phyloP scores from a whole-genome alignment of 1,140 invertebrate species.

The Drusus annulatus region DNA sequence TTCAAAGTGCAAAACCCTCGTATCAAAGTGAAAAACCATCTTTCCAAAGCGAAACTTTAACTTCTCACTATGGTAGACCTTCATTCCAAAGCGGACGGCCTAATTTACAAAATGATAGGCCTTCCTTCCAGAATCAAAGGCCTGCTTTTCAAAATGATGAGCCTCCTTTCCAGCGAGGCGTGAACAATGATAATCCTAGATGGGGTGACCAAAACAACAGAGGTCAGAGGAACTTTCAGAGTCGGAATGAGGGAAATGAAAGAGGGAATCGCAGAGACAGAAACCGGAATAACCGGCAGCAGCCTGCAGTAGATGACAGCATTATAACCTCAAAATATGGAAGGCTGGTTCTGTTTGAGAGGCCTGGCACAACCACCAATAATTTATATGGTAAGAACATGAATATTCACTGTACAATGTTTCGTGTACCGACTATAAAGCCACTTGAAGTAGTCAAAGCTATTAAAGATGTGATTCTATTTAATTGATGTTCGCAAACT shows the following conservation, averaged over 20 bases:
- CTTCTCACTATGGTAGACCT: too few relatives aligned
- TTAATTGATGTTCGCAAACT: too few relatives aligned
- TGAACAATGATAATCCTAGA: neutral
- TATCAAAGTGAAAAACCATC: neutral
- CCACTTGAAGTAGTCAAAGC: neutral
- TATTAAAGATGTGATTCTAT: too few relatives aligned
- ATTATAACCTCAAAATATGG: conserved; percentile 36
- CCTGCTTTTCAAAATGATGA: too few relatives aligned
- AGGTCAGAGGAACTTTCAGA: neutral
- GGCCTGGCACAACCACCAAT: neutral
- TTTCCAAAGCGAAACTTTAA: neutral
- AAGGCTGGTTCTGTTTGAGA: conserved; percentile 41
- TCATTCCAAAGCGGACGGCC: neutral
- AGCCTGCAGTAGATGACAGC: neutral
- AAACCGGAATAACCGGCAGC: neutral
- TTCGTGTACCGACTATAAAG: neutral
- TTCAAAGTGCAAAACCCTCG: neutral
- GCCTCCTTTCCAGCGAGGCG: neutral
- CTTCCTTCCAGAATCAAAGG: neutral
- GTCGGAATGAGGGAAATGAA: neutral
- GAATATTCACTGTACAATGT: conserved; percentile 16
- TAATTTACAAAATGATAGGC: neutral
- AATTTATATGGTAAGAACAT: conserved; percentile 35
- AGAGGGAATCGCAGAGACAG: neutral
- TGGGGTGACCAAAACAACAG: neutral